Conservation (phyloP, 2,888 invertebrate species). For the Empis livida region DNA sequence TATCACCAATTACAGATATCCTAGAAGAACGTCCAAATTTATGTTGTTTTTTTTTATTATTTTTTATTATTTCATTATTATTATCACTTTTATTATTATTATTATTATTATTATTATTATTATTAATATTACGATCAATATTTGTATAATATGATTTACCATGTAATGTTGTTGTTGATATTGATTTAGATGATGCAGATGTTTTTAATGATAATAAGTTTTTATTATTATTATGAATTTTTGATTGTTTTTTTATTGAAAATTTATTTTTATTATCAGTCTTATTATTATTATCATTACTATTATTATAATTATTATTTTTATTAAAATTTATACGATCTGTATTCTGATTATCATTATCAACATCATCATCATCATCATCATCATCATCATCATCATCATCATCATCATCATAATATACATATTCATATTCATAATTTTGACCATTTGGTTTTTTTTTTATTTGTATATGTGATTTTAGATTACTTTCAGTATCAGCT, state of each 20-base stretch:
- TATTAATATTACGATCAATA: slow-evolving; percentile 41
- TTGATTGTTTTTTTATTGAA: too few species aligned
- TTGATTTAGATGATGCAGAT: slow-evolving; percentile 13
- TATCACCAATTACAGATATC: slow-evolving; percentile 18
- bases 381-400: slow-evolving; percentile 39
- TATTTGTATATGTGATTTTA: slow-evolving; percentile 62
- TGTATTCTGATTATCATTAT: too few species aligned
- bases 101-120: slow-evolving; percentile 42
- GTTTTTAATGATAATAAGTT: slow-evolving; percentile 40
- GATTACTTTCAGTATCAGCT: slow-evolving; percentile 54
- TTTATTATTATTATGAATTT: slow-evolving; percentile 26
- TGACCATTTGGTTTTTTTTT: slow-evolving; percentile 82
- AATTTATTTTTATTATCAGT: too few species aligned
- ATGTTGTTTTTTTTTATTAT: not conserved
- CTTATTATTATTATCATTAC: not conserved
- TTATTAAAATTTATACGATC: too few species aligned
- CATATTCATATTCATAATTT: slow-evolving; percentile 85
- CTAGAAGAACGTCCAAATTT: slow-evolving; percentile 10
- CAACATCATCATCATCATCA: slow-evolving; percentile 8
- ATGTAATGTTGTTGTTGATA: slow-evolving; percentile 33
- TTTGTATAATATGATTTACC: slow-evolving; percentile 37
- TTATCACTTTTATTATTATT: slow-evolving; percentile 28
- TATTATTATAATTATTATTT: slow-evolving; percentile 2
- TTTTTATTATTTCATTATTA: slow-evolving; percentile 3
- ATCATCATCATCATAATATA: slow-evolving; percentile 82